Evolutionary conservation across 2,888 invertebrate genomes (phyloP).

Genomic region (Pyrrhosoma nymphula): DNA sequence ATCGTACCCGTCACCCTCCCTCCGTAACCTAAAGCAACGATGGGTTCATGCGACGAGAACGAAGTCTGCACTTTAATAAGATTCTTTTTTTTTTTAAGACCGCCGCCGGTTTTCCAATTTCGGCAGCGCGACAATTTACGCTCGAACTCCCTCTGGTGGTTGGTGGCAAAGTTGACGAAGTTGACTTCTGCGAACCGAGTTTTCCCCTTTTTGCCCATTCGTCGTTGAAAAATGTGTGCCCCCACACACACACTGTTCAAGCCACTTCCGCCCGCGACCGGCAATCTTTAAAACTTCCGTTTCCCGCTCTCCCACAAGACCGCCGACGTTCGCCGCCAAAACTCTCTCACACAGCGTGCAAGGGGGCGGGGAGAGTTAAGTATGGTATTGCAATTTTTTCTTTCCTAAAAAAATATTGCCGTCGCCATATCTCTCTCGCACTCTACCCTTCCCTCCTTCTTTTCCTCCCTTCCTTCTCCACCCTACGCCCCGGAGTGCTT

Average conservation of each 20-base stretch:
- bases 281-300: constrained; percentile 37
- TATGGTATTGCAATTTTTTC: background rate
- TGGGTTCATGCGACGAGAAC: background rate
- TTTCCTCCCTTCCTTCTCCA: background rate
- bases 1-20: background rate
- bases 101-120: background rate
- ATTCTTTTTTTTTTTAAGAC: background rate
- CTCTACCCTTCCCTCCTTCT: background rate
- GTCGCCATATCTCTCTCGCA: background rate
- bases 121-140: background rate
- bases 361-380: background rate
- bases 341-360: background rate
- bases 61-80: background rate
- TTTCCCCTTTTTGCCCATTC: background rate
- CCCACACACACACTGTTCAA: background rate
- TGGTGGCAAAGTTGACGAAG: background rate
- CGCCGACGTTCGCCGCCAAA: background rate
- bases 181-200: background rate
- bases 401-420: background rate
- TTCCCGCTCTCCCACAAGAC: background rate
- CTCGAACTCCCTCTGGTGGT: background rate
- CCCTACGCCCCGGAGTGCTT: background rate
- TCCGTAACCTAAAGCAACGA: background rate
- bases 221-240: background rate
- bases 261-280: background rate